phyloP scores from a whole-genome alignment of 2,113 vertebrate genomes.

The Sinocyclocheilus rhinocerous region DNA sequence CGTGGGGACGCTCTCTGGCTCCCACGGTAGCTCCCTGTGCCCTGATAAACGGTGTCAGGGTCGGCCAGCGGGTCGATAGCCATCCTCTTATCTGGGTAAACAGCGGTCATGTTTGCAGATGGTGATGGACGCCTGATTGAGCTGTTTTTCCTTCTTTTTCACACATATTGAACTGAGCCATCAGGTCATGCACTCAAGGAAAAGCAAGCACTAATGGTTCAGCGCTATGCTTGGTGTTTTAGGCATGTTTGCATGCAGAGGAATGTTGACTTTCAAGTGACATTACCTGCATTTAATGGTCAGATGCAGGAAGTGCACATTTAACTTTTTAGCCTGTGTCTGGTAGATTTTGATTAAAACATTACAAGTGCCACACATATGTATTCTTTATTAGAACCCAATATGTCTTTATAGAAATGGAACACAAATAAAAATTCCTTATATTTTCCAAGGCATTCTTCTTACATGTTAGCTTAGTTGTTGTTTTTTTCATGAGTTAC shows the following conservation, averaged over 20 bases:
- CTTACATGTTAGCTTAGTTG: not conserved
- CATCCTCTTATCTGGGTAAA: constrained; percentile 60
- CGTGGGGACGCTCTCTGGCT: constrained; percentile 14
- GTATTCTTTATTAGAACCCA: not conserved
- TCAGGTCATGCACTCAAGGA: not conserved
- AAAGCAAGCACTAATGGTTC: not conserved
- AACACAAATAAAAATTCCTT: not conserved
- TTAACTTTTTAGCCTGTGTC: not conserved
- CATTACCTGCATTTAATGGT: not conserved
- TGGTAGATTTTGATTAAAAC: not conserved
- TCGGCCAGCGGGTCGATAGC: constrained; percentile 48
- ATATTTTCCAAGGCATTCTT: not conserved
- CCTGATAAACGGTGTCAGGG: not conserved
- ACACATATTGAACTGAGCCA: constrained; percentile 39
- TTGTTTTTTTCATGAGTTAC: not conserved
- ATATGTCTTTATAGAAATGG: not conserved
- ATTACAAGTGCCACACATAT: not conserved
- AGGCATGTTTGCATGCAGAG: not conserved
- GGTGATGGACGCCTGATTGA: constrained; percentile 40
- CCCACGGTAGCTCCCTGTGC: constrained; percentile 32
- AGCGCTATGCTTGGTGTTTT: not conserved
- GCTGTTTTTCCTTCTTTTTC: constrained; percentile 49
- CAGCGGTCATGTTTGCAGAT: constrained; percentile 66
- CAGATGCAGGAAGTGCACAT: not conserved
- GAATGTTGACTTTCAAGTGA: constrained; percentile 5